Base-by-base conservation (phyloP, 2,113 vertebrate species). In the Furnarius figulus region DNA sequence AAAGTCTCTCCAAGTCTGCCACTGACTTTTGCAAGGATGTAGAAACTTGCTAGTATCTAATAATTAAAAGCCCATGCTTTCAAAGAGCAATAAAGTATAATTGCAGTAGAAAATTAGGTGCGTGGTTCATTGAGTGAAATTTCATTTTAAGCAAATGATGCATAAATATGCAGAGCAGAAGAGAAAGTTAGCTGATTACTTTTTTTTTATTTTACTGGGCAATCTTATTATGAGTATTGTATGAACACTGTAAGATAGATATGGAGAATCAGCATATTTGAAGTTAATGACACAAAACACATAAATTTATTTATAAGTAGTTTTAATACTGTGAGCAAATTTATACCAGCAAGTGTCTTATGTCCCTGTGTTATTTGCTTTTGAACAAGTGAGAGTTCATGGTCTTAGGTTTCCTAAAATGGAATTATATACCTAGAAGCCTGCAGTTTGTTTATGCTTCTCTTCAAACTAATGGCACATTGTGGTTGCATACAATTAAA, bases 371-470 rank as follows among this genome's bases (percentile, higher is more conserved):
- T 52, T 65, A 46, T 22, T 95, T 71, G 47, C 66, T 63, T 47
- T 19, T 76, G 74, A 75, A 28, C 47, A 92, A 89, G 35, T 56
- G 49, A 85, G 58, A 65, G 40, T 96, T 94, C 72, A 68, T 3
- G 2, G 35, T 92, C 80, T 87, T 83, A 66, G 22, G 35, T 92
- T 91, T 79, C 55, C 63, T 71, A 59, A 92, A 87, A 77, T 53
- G 83, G 56, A 94, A 89, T 91, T 80, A 83, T 84, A 94, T 92
- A 94, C 78, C 77, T 90, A 89, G 93, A 97, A 85, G 40, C 50
- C 80, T 92, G 61, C 39, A 63, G 58, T 68, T 87, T 97, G 91
- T 97, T 98, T 97, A 76, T 55, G 28, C 92, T 94, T 87, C 65
- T 68, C 59, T 71, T 85, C 73, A 94, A 92, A 87, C 63, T 86